Percentiles rank a stretch among this genome's conserved stretches.
phyloP scores from a whole-genome alignment of 2,113 vertebrate species.

The Ciconia boyciana region DNA sequence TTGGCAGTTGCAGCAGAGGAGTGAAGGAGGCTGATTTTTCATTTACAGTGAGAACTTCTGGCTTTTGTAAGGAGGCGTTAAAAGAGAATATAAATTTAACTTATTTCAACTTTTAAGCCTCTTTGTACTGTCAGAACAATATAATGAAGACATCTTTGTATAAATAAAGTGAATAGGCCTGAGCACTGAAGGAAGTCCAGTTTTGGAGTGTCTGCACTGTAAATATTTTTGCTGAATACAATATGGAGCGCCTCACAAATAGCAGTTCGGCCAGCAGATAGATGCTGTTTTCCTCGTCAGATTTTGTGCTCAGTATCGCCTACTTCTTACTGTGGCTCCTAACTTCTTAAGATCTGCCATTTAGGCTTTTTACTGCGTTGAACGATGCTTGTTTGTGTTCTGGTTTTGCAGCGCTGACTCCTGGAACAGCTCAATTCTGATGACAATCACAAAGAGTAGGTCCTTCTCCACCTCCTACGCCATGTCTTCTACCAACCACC shows the following conservation, averaged over 20 bases:
- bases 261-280: background rate
- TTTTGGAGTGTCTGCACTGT: background rate
- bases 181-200: background rate
- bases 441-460: slow-evolving; percentile 87
- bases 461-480: slow-evolving; percentile 86
- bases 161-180: background rate
- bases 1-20: background rate
- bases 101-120: background rate
- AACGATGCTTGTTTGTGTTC: background rate
- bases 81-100: background rate
- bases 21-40: background rate
- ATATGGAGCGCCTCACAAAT: background rate
- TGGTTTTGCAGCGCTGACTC: slow-evolving; percentile 75
- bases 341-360: background rate
- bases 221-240: background rate
- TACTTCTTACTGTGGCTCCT: background rate
- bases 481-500: slow-evolving; percentile 81
- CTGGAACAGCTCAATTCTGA: slow-evolving; percentile 82
- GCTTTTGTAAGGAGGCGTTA: background rate
- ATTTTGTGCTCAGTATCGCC: background rate
- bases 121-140: background rate
- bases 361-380: background rate
- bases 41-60: background rate
- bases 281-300: background rate
- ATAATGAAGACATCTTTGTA: background rate